Evolutionary conservation across 2,888 invertebrate genomes (phyloP).

Genomic region (Suillia variegata): DNA sequence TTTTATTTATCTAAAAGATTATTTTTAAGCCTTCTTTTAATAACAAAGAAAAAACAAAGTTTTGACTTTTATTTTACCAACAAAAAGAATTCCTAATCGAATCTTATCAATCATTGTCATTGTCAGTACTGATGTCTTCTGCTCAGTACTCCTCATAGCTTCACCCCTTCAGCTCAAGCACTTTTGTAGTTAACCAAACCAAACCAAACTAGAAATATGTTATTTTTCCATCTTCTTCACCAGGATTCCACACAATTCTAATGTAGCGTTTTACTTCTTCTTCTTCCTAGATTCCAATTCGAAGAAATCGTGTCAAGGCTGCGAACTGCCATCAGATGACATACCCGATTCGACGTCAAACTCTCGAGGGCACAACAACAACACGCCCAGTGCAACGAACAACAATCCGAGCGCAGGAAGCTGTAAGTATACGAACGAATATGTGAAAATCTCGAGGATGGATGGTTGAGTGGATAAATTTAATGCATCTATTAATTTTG

Average conservation of each 20-base stretch:
- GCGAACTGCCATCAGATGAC: slow-evolving; percentile 76
- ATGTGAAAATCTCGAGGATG: too few species aligned
- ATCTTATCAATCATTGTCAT: slow-evolving; percentile 58
- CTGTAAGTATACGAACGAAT: slow-evolving; percentile 44
- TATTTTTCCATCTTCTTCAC: not conserved
- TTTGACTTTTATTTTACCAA: slow-evolving; percentile 47
- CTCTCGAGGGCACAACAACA: slow-evolving; percentile 76
- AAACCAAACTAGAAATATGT: too few species aligned
- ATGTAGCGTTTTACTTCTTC: slow-evolving; percentile 18
- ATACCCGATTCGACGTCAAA: slow-evolving; percentile 71
- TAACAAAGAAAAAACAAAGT: too few species aligned
- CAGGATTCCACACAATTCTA: slow-evolving; percentile 1
- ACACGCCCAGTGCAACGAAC: slow-evolving; percentile 79
- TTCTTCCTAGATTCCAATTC: slow-evolving; percentile 62
- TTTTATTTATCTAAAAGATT: too few species aligned
- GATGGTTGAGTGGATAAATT: not conserved
- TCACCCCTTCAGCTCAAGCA: not conserved
- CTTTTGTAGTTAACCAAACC: too few species aligned
- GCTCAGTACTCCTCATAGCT: not conserved
- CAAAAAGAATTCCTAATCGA: slow-evolving; percentile 42
- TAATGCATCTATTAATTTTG: not conserved
- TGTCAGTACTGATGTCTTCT: slow-evolving; percentile 31
- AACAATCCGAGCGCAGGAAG: slow-evolving; percentile 68
- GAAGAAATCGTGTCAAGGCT: slow-evolving; percentile 78
- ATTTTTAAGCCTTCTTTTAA: too few species aligned